phyloP scores from a whole-genome alignment of 1,140 invertebrate species.

The Achroia grisella region DNA sequence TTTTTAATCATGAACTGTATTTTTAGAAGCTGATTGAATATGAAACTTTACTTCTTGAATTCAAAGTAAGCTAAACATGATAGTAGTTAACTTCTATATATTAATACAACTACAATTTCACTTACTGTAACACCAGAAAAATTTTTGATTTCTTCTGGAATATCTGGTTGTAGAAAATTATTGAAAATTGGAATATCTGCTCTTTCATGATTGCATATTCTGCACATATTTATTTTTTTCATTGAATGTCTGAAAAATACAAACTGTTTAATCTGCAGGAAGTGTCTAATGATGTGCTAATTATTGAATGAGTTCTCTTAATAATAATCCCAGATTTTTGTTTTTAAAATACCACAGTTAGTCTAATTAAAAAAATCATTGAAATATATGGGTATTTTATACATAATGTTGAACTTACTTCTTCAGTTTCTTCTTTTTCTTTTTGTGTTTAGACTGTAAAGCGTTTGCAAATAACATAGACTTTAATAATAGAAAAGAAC shows the following conservation, averaged over 20 bases:
- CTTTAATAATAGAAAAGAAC: conserved; percentile 49
- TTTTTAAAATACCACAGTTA: too few relatives aligned
- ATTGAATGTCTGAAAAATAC: conserved; percentile 13
- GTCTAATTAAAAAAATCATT: conserved; percentile 20
- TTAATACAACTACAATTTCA: conserved; percentile 6
- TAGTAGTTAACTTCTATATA: too few relatives aligned
- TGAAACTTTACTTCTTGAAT: too few relatives aligned
- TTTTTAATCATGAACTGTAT: too few relatives aligned
- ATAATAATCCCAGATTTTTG: too few relatives aligned
- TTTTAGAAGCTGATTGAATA: too few relatives aligned
- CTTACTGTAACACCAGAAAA: conserved; percentile 52
- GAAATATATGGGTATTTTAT: too few relatives aligned
- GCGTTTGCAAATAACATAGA: conserved; percentile 50
- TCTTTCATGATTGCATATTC: conserved; percentile 44
- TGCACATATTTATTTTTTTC: conserved; percentile 28
- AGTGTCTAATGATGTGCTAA: too few relatives aligned
- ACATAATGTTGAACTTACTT: conserved; percentile 36
- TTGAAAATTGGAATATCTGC: conserved; percentile 53
- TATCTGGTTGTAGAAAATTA: conserved; percentile 35
- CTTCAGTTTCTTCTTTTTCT: conserved; percentile 36
- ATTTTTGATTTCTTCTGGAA: conserved; percentile 48
- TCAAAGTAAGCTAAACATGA: too few relatives aligned
- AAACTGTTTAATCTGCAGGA: neutral
- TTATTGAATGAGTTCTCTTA: too few relatives aligned
- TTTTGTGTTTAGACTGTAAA: conserved; percentile 27